Evolutionary conservation across 2,888 invertebrate genomes (phyloP).

Genomic region (Eupithecia dodoneata): DNA sequence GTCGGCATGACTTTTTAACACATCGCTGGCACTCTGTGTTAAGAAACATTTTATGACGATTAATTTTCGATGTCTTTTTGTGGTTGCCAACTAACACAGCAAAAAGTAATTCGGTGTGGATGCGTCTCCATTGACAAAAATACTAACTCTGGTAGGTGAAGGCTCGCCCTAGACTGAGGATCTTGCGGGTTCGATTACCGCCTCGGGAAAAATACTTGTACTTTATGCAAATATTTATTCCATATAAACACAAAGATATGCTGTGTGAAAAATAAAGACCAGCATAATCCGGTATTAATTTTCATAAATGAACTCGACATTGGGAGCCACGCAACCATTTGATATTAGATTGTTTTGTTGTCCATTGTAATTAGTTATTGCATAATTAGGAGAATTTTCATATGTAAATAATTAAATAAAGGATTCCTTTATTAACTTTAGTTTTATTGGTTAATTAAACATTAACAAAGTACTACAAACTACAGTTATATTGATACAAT

Average conservation of each 20-base stretch:
- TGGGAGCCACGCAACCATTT: conserved; percentile 68
- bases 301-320: conserved; percentile 41
- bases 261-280: not conserved
- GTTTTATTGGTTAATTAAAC: conserved; percentile 41
- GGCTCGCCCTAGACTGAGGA: not conserved
- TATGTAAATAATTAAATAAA: conserved; percentile 83
- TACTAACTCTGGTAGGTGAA: not conserved
- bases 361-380: conserved; percentile 79
- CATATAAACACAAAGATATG: not conserved
- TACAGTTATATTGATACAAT: not conserved
- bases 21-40: not conserved
- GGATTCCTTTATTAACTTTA: conserved; percentile 72
- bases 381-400: conserved; percentile 81
- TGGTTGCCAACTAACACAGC: not conserved
- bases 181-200: not conserved
- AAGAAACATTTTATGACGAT: not conserved
- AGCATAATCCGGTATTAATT: not conserved
- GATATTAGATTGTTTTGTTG: conserved; percentile 80
- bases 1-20: not conserved
- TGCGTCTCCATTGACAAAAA: not conserved
- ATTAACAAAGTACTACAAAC: not conserved
- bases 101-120: not conserved
- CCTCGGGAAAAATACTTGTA: not conserved
- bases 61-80: not conserved
- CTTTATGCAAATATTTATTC: not conserved